Evolutionary conservation across 2,888 invertebrate species (phyloP), one percentile per base, ranked within the genome.

Genomic region (Eupithecia tripunctaria): DNA sequence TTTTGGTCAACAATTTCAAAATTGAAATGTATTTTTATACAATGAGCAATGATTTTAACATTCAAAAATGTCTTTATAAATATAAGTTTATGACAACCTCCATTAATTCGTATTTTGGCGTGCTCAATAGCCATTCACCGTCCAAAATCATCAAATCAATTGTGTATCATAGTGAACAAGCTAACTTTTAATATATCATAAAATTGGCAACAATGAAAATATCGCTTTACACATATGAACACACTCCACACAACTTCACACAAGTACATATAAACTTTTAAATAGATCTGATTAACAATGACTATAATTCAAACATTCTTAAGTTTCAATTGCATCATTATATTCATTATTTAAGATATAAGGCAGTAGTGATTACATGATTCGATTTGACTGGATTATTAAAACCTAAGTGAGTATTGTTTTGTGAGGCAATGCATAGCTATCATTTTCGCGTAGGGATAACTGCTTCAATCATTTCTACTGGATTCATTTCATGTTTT

Each of bases 141-240:
- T 69, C 63, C 64, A 64, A 60, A 60, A 64, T 41, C 10, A 14
- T 51, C 29, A 21, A 14, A 71, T 56, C 65, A 67, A 41, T 27
- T 51, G 36, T 62, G 51, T 60, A 21, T 63, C 62, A 2, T 15
- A 56, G 56, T 8, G 43, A 70, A 65, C 51, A 41, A 86, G 84
- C 84, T 83, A 81, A 70, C 60, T 65, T 81, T 82, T 80, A 82
- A 81, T 81, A 84, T 76, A 78, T 79, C 71, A 79, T 85, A 83
- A 87, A 87, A 89, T 92, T 93, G 92, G 92, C 93, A 92, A 93
- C 92, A 91, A 88, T 91, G 81, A 89, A 88, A 89, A 88, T 80
- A 90, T 88, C 83, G 73, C 74, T 76, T 62, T 75, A 77, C 70
- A 75, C 71, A 75, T n/a, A n/a, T 74, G 77, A 78, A 77, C 78